Evolutionary conservation across 2,113 vertebrate species (phyloP).

Genomic region (Neopipo cinnamomea): DNA sequence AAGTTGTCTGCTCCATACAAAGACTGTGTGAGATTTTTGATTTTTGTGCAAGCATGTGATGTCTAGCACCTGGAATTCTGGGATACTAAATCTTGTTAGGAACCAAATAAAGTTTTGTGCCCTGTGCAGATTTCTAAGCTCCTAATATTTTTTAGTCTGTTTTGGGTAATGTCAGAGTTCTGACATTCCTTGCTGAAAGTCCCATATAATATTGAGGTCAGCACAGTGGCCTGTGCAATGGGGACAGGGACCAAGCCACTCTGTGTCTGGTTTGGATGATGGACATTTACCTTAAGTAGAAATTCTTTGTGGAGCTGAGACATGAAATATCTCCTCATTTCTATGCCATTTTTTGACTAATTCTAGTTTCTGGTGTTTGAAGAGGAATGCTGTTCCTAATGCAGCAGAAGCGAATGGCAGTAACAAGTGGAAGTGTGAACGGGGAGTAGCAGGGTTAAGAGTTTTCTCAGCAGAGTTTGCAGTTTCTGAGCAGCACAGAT

Average conservation of each 20-base stretch:
- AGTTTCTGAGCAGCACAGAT: background rate
- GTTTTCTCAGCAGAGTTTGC: background rate
- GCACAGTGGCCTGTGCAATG: background rate
- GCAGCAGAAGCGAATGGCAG: background rate
- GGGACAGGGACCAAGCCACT: background rate
- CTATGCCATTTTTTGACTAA: background rate
- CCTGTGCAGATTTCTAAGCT: background rate
- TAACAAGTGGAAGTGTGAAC: background rate
- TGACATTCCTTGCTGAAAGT: background rate
- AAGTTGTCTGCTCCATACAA: background rate
- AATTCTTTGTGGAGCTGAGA: background rate
- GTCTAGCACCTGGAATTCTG: background rate
- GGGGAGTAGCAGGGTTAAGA: background rate
- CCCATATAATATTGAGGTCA: background rate
- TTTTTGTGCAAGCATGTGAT: background rate
- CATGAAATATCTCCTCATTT: background rate
- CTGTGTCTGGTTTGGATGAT: background rate
- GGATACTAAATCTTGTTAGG: too few species aligned
- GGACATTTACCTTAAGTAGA: background rate
- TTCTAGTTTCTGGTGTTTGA: background rate
- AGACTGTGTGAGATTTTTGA: fast-evolving
- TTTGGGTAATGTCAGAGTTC: background rate
- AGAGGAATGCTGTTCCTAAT: background rate
- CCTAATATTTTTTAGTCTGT: background rate
- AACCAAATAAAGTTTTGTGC: background rate